Evolutionary conservation across 2,113 vertebrate genomes (phyloP), one percentile per base, ranked within the genome.

Genomic region (Scartelaos histophorus): DNA sequence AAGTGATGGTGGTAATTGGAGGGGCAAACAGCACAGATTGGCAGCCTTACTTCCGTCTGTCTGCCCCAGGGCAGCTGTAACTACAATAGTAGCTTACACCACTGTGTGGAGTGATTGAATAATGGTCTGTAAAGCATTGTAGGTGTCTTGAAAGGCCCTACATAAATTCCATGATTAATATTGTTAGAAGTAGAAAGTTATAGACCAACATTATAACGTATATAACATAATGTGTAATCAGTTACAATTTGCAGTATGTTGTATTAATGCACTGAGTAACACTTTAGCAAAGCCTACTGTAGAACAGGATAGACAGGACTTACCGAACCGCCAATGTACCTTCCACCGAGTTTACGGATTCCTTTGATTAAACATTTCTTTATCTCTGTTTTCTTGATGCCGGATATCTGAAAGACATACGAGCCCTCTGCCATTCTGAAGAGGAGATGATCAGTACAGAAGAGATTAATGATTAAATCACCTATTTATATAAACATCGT

Each of bases 371-470:
- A 71, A 66, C 72, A 74, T 66, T 68, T 82, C 87, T 94, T 94
- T 57, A 84, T 72, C 0, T 85, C 74, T 1, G 3, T n/a, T 46
- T 13, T 81, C 79, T 91, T 93, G 74, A 93, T 83, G 13, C 94
- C 93, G 73, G 94, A 94, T n/a, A 94, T 91, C 76, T 94, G 94
- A 76, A 94, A 93, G 24, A 93, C 53, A 43, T 70, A 82, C 4
- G 45, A 70, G 54, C 67, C 71, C 47, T 65, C 76, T 45, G 76
- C 81, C 93, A 94, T 94, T 70, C 78, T 88, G 54, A 25, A 3
- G 12, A 29, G 61, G 9, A 1, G 5, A 51, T 6, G 47, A 51
- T 51, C 47, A 49, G 17, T 1, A 43, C 38, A 51, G 16, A 51
- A 17, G 19, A 54, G 19, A 54, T 19, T 7, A 17, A 3, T 62